These are phyloP conservation scores for Mixornis gularis DNA, from an alignment of 2,113 vertebrate genomes.

Conservation along the genomic window DNA sequence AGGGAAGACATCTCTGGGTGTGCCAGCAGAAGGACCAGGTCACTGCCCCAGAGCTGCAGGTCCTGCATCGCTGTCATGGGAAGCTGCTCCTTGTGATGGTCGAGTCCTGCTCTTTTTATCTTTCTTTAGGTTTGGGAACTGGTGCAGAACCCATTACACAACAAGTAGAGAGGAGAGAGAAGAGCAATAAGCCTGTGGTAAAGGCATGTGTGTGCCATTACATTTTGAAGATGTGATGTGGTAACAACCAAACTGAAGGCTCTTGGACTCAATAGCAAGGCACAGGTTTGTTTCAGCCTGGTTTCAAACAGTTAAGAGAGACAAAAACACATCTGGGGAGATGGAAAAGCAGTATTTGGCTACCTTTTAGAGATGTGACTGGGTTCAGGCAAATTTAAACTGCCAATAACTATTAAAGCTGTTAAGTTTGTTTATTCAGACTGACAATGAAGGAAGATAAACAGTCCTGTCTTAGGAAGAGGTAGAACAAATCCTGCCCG, in stretches of 20 bases:
- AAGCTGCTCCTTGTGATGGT: neutral
- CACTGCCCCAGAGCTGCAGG: neutral
- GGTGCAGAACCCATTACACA: neutral
- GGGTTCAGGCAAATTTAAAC: neutral
- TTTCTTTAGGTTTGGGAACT: neutral
- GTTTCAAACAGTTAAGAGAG: neutral
- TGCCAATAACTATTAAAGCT: neutral
- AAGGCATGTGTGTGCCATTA: neutral
- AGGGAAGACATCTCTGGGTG: neutral
- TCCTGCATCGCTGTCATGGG: rapidly evolving
- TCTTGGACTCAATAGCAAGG: neutral
- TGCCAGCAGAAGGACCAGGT: neutral
- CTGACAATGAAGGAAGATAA: neutral
- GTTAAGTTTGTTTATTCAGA: neutral
- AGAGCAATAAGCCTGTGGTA: neutral
- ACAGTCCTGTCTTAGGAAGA: neutral
- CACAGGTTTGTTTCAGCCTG: neutral
- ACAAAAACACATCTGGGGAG: neutral
- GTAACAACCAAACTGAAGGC: neutral
- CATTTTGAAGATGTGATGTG: neutral
- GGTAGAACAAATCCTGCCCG: neutral
- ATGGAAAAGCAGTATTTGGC: neutral
- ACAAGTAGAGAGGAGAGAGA: neutral
- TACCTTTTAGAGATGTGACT: neutral
- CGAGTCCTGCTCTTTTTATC: neutral